Evolutionary conservation across 64 coral and sea anemone genomes (phyloP), one percentile per base, ranked within the genome.

Genomic region (Porites lutea): DNA sequence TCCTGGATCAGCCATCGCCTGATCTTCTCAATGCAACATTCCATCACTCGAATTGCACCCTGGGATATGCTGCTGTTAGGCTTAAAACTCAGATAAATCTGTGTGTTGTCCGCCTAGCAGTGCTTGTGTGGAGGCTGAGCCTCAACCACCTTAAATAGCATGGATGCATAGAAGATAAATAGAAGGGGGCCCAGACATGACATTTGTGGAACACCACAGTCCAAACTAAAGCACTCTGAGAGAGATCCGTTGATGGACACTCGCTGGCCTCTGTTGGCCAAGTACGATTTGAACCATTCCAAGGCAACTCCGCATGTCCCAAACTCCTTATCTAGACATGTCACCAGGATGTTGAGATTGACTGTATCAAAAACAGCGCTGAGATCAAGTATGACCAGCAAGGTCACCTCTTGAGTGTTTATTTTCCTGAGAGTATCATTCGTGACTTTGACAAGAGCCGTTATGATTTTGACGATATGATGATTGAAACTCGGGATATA

Each of bases 361-460:
- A 37, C 27, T 37, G 27, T 37, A 0, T 37, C 27, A 37, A 37
- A 37, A 37, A 37, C 27, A 37, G 27, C 27, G 27, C 1, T 37
- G 27, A 37, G 27, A 1, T 37, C 27, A 37, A 37, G 27, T 1
- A 37, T 37, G 27, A 37, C 27, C 27, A 37, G 27, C 27, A 37
- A 37, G 27, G 27, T 37, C 27, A 86, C 82, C 67, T 86, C 82
- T 69, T 86, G 82, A 61, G 63, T 16, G 49, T 86, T 86, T 61
- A 86, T 86, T 60, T 86, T 86, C 59, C 65, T 27, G 21, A 86
- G 82, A 69, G 67, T 65, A 69, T 67, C 82, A 37, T 37, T 37
- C 27, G 27, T 37, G 27, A 37, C 27, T 37, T 37, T 37, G 27
- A 37, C 27, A 37, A 37, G 27, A 37, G 27, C 27, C 27, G 27